These are phyloP conservation scores for Vannuccia rotundouncinata DNA, from an alignment of 2,888 invertebrate species.

Conservation along the genomic window DNA sequence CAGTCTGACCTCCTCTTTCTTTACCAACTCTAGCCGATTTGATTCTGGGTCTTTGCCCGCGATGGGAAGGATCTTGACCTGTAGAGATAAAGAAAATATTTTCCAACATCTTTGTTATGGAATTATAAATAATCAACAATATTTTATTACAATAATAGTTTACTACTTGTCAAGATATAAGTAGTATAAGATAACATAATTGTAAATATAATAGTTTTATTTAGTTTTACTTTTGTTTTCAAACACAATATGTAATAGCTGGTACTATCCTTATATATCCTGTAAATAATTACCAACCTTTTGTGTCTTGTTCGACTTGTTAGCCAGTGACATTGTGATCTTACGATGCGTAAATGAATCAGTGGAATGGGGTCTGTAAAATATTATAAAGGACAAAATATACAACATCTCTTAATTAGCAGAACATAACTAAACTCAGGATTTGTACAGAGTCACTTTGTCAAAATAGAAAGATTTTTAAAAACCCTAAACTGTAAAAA, in stretches of 20 bases:
- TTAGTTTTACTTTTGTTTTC: too few species aligned
- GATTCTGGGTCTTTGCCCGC: conserved; percentile 89
- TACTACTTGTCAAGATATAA: too few species aligned
- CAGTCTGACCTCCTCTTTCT: conserved; percentile 93
- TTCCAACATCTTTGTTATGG: too few species aligned
- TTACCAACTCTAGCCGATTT: conserved; percentile 72
- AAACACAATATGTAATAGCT: too few species aligned
- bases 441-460: conserved; percentile 32
- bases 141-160: too few species aligned
- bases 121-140: too few species aligned
- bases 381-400: conserved; percentile 28
- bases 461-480: too few species aligned
- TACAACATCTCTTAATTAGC: neutral
- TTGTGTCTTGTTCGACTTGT: conserved; percentile 67
- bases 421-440: neutral
- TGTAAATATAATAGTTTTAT: too few species aligned
- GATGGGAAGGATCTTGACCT: conserved; percentile 85
- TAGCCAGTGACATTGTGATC: conserved; percentile 94
- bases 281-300: conserved; percentile 44
- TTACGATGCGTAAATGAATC: conserved; percentile 97
- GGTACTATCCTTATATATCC: too few species aligned
- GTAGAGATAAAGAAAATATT: neutral
- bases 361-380: conserved; percentile 80
- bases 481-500: too few species aligned
- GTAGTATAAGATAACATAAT: too few species aligned